Evolutionary conservation across 2,888 invertebrate species (phyloP), one percentile per base, ranked within the genome.

Genomic region (Lithophane leautieri): DNA sequence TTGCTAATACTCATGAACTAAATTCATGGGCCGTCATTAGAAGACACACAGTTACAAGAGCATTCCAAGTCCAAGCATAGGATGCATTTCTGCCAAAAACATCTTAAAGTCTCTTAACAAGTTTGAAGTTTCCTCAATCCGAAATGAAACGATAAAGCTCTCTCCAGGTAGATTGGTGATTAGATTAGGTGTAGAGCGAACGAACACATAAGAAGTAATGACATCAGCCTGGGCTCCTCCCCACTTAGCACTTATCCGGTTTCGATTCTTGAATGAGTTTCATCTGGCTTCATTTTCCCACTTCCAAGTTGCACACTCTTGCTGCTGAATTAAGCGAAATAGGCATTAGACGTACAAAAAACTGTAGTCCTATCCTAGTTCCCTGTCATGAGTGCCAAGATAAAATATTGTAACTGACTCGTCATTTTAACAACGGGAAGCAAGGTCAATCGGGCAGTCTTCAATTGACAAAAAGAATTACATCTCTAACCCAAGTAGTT

Each of bases 211-310:
- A 85, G 78, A 83, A 78, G 82, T 82, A 83, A 83, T 85, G 87
- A 82, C 85, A 80, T 82, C 75, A 85, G 70, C 71, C 75, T 47
- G n/a, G 56, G 71, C 70, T 67, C 61, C 74, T 62, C 61, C 73
- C 79, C 78, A 87, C 80, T 86, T 87, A 80, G 78, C 85, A 85
- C 80, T 82, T 82, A 87, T 72, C 83, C 63, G 73, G 80, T 73
- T 85, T 81, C 86, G 75, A 83, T 85, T 86, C 81, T 71, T 86
- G 61, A 87, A 85, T 81, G 87, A 81, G 76, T 87, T 87, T 77
- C 78, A 78, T 83, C 76, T 69, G 42, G 66, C 54, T 75, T 66
- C 65, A 68, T 82, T 78, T 70, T 68, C 58, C n/a, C 25, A 50
- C 19, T 81, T 70, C 52, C 60, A 50, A 56, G 63, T 68, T 77